Conservation (phyloP, 2,888 invertebrate species). For the Pediacus dermestoides region DNA sequence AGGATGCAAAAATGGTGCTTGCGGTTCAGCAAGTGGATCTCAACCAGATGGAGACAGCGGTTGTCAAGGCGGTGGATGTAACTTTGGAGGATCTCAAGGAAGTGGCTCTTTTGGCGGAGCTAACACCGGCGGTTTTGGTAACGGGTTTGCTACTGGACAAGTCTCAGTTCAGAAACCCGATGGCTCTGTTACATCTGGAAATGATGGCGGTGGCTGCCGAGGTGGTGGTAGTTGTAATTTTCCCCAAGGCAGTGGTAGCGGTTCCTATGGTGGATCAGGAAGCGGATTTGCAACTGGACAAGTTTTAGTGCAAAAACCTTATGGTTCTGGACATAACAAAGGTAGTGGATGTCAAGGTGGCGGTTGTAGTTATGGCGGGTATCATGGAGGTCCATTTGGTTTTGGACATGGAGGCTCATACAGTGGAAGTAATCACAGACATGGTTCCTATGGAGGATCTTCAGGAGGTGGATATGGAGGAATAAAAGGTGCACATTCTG, state of each 20-base stretch:
- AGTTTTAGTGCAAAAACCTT: slow-evolving; percentile 10
- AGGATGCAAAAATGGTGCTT: not conserved
- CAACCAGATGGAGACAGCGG: slow-evolving; percentile 1
- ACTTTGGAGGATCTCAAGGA: slow-evolving; percentile 6
- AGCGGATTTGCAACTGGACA: slow-evolving; percentile 12
- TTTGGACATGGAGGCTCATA: slow-evolving; percentile 2
- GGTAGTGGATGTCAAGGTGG: not conserved
- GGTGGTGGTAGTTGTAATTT: not conserved
- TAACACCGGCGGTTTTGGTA: not conserved
- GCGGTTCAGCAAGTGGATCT: slow-evolving; percentile 3
- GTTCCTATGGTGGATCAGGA: slow-evolving; percentile 5
- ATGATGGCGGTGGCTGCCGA: slow-evolving; percentile 5
- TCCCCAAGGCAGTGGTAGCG: not conserved
- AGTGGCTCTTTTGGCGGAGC: slow-evolving; percentile 3
- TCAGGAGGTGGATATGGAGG: slow-evolving; percentile 3
- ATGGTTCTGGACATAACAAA: slow-evolving; percentile 12
- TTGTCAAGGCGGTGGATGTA: slow-evolving; percentile 5
- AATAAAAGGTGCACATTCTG: not conserved
- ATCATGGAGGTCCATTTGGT: slow-evolving; percentile 1
- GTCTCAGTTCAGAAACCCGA: slow-evolving; percentile 8
- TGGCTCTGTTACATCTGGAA: slow-evolving; percentile 9
- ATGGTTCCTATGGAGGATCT: not conserved
- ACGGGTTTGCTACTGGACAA: slow-evolving; percentile 11
- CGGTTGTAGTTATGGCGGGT: slow-evolving; percentile 1
- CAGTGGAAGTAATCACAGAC: not conserved